Percentiles rank a stretch among this genome's conserved stretches.
Conservation (phyloP, 2,113 vertebrate species). For the Camelus bactrianus region DNA sequence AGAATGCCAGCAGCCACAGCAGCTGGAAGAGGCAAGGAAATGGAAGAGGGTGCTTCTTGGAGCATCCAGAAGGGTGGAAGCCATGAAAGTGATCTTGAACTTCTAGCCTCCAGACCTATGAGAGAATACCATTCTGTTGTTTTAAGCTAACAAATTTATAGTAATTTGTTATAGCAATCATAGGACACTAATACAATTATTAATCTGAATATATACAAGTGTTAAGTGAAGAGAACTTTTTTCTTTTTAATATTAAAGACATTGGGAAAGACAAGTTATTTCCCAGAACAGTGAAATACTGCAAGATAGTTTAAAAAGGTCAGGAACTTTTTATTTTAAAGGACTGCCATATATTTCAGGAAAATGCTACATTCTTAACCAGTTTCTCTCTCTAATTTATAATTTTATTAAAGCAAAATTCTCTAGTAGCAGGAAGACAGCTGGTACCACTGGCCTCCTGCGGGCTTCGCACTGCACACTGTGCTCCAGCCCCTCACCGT, state of each 20-base stretch:
- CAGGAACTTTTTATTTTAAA: constrained; percentile 32
- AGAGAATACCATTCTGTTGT: not conserved
- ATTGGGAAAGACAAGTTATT: not conserved
- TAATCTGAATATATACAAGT: not conserved
- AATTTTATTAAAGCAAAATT: not conserved
- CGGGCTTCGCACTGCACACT: accelerated
- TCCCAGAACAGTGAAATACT: not conserved
- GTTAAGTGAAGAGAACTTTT: not conserved
- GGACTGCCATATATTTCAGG: not conserved
- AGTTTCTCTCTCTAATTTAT: not conserved
- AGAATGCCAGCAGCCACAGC: not conserved
- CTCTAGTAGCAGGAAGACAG: not conserved
- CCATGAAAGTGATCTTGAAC: not conserved
- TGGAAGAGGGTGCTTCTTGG: not conserved
- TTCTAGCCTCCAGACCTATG: not conserved
- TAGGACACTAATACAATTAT: not conserved
- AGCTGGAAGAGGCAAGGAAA: not conserved
- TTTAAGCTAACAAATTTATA: not conserved
- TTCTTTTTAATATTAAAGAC: constrained; percentile 9
- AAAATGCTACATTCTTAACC: not conserved
- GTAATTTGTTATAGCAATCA: not conserved
- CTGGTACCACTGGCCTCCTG: accelerated
- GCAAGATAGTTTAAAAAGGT: constrained; percentile 8
- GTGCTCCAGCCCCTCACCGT: not conserved
- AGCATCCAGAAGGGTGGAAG: not conserved